phyloP scores from a whole-genome alignment of 1,140 invertebrate genomes.

The Propsilocerus akamusi region DNA sequence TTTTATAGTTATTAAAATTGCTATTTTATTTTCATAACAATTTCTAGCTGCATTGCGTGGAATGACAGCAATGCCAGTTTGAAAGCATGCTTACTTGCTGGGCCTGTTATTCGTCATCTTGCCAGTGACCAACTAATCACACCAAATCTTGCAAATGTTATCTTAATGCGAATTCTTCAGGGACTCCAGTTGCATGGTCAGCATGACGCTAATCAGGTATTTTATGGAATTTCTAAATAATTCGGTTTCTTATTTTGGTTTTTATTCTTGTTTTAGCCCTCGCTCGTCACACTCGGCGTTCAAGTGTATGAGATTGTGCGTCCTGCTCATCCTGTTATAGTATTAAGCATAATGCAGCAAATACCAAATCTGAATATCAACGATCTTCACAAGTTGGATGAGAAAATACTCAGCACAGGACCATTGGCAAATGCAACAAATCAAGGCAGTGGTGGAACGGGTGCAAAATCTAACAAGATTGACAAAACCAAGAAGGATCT shows the following conservation, averaged over 20 bases:
- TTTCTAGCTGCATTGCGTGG: constrained; percentile 39
- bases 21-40: constrained; percentile 33
- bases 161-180: constrained; percentile 52
- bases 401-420: constrained; percentile 35
- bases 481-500: constrained; percentile 80
- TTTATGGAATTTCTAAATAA: constrained; percentile 5
- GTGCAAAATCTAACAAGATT: constrained; percentile 52
- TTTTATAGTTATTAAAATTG: constrained; percentile 4
- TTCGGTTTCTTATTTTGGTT: constrained; percentile 11
- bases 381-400: constrained; percentile 65
- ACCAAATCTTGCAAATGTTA: constrained; percentile 41
- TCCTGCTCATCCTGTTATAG: constrained; percentile 48
- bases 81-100: constrained; percentile 50
- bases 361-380: constrained; percentile 58
- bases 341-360: constrained; percentile 42
- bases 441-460: constrained; percentile 25
- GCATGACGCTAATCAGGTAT: constrained; percentile 59
- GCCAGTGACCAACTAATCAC: constrained; percentile 36
- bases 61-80: constrained; percentile 62
- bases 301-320: constrained; percentile 66
- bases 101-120: constrained; percentile 40
- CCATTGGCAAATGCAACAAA: neutral
- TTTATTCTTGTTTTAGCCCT: constrained; percentile 11
- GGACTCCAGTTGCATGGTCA: constrained; percentile 62
- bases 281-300: constrained; percentile 20